phyloP scores from a whole-genome alignment of 2,797 vertebrate genomes.

The Micromesistius poutassou region DNA sequence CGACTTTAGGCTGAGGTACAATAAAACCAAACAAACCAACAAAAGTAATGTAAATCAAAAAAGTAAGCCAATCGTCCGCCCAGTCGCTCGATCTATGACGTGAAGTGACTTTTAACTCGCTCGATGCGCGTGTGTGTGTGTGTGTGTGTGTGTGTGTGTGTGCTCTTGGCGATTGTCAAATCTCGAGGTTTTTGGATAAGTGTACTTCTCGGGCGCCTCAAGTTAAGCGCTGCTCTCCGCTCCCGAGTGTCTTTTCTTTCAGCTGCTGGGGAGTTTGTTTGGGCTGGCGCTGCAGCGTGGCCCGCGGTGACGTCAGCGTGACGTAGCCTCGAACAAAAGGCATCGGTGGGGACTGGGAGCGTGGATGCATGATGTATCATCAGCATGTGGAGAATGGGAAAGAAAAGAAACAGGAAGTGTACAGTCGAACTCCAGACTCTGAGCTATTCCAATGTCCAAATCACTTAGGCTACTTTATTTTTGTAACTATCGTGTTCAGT shows the following conservation, averaged over 20 bases:
- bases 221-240: too few species aligned
- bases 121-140: background rate
- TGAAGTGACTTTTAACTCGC: background rate
- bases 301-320: slow-evolving; percentile 56
- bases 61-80: background rate
- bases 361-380: background rate
- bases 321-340: background rate
- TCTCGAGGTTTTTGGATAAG: background rate
- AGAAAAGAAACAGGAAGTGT: background rate
- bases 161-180: background rate
- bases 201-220: background rate
- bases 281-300: slow-evolving; percentile 49
- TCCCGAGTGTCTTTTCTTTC: background rate
- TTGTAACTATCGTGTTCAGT: background rate
- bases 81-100: background rate
- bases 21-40: too few species aligned
- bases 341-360: background rate
- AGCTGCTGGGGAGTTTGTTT: slow-evolving; percentile 47
- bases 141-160: background rate
- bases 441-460: too few species aligned
- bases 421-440: background rate
- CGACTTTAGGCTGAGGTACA: background rate
- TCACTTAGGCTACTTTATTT: background rate
- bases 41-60: background rate
- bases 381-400: background rate